These are phyloP conservation scores for Neolamprologus falcicula DNA, from an alignment of 2,113 vertebrate genomes.

Conservation along the genomic window DNA sequence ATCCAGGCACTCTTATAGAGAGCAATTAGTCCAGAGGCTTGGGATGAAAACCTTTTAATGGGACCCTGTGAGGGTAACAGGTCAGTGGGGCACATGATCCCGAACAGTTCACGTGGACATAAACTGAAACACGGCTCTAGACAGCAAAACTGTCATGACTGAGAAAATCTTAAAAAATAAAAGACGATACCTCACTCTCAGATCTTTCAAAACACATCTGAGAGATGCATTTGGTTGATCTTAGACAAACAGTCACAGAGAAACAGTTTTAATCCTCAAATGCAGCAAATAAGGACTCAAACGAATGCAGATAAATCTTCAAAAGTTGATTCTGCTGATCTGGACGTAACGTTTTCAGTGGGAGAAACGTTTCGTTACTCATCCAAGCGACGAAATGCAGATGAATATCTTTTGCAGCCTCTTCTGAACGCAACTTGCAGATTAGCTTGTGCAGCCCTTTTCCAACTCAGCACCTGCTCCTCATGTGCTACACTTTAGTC, in stretches of 20 bases:
- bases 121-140: neutral
- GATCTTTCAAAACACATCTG: neutral
- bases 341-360: neutral
- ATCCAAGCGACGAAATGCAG: neutral
- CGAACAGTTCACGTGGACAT: neutral
- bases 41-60: neutral
- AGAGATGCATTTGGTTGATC: neutral
- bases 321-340: neutral
- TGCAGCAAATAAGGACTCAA: neutral
- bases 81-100: neutral
- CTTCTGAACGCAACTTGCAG: neutral
- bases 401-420: neutral
- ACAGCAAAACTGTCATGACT: neutral
- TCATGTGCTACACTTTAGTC: neutral
- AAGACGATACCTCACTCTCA: neutral
- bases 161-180: neutral
- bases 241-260: neutral
- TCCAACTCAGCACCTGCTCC: neutral
- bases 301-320: neutral
- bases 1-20: conserved; percentile 2
- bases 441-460: neutral
- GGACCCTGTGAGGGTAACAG: neutral
- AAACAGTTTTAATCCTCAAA: neutral
- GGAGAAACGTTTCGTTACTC: neutral
- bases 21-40: neutral